Percentiles rank a stretch among this genome's conserved stretches.
These are phyloP conservation scores for Clarias gariepinus DNA, from an alignment of 2,113 vertebrate genomes.

Conservation along the genomic window DNA sequence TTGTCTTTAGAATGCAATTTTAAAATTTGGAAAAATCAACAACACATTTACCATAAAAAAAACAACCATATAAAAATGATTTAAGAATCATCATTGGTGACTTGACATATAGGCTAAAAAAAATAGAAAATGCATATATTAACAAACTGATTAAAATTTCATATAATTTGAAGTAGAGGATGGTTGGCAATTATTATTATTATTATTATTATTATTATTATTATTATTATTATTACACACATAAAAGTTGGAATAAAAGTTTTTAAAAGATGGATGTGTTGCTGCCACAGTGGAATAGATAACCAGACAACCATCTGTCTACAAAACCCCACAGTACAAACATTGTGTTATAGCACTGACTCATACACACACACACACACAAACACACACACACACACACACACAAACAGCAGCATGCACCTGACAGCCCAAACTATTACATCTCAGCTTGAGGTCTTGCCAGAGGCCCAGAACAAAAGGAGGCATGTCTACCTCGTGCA, in stretches of 20 bases:
- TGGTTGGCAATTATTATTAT: background rate
- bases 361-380: slow-evolving; percentile 1
- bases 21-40: background rate
- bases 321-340: slow-evolving; percentile 72
- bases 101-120: background rate
- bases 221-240: background rate
- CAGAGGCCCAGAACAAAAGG: slow-evolving; percentile 52
- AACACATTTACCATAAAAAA: background rate
- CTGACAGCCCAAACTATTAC: slow-evolving; percentile 56
- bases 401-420: slow-evolving; percentile 31
- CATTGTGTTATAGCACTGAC: slow-evolving; percentile 66
- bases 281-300: slow-evolving; percentile 67
- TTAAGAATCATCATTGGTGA: background rate
- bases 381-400: slow-evolving; percentile 21
- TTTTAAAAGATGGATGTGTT: slow-evolving; percentile 49
- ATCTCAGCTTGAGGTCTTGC: slow-evolving; percentile 49
- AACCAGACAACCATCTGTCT: slow-evolving; percentile 70
- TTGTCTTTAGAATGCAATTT: background rate
- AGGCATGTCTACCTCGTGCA: slow-evolving; percentile 52
- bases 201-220: slow-evolving; percentile 8
- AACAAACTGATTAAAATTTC: background rate
- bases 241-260: background rate
- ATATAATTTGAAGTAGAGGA: background rate
- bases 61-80: background rate
- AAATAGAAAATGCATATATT: background rate